These are phyloP conservation scores for Onychomys torridus DNA, from an alignment of 2,797 vertebrate species.

Conservation along the genomic window DNA sequence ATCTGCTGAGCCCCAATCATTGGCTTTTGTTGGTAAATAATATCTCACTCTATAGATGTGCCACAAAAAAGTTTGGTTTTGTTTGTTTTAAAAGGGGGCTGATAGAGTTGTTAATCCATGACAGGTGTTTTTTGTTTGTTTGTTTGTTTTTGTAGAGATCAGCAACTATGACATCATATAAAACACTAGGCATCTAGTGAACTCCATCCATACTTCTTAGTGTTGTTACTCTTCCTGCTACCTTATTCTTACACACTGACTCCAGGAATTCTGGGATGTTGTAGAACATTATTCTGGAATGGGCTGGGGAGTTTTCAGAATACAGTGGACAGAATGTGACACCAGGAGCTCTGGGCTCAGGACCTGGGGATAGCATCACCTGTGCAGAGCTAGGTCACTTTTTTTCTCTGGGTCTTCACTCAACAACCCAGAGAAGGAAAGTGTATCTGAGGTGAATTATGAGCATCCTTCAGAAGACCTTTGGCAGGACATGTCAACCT, in stretches of 20 bases:
- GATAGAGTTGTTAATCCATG: neutral
- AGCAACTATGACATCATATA: neutral
- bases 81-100: neutral
- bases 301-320: neutral
- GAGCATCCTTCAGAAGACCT: neutral
- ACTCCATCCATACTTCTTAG: neutral
- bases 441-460: neutral
- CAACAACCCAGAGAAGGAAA: neutral
- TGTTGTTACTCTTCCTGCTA: neutral
- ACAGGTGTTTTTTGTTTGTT: too few relatives aligned
- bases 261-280: neutral
- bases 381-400: neutral
- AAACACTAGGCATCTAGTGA: neutral
- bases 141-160: too few relatives aligned
- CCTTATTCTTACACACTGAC: neutral
- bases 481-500: neutral
- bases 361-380: neutral
- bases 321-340: neutral
- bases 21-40: neutral
- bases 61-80: neutral
- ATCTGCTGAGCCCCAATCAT: too few relatives aligned
- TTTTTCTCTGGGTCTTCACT: neutral
- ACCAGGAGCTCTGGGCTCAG: neutral
- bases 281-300: neutral
- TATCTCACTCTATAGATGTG: neutral